A percentile compares a stretch with the other conserved stretches of the same genome.
Evolutionary conservation across 2,797 vertebrate genomes (phyloP).

Genomic region (Dipus sagitta): DNA sequence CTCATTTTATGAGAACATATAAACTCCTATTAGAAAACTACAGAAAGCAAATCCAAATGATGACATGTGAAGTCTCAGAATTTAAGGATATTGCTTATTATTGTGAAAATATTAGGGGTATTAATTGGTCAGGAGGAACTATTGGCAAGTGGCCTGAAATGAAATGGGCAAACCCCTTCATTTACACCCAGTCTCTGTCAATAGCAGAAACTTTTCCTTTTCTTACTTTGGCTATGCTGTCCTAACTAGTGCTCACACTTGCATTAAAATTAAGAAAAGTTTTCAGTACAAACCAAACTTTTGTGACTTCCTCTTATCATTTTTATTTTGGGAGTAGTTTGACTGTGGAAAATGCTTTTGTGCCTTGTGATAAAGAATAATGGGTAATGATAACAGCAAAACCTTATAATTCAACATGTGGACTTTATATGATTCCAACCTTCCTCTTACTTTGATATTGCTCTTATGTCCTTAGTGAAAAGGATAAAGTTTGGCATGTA

Average conservation of each 20-base stretch:
- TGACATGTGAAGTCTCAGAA: neutral
- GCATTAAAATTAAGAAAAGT: neutral
- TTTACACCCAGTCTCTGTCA: neutral
- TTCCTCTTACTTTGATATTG: conserved; percentile 29
- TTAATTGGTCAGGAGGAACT: neutral
- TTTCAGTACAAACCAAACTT: neutral
- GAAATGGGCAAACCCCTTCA: neutral
- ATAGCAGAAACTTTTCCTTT: neutral
- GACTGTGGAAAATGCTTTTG: neutral
- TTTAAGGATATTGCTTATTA: neutral
- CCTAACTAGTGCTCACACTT: neutral
- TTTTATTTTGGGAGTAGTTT: neutral
- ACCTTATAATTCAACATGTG: neutral
- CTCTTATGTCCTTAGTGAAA: neutral
- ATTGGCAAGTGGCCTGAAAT: neutral
- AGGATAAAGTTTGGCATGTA: neutral
- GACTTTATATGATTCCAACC: neutral
- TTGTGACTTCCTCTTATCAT: neutral
- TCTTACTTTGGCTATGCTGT: neutral
- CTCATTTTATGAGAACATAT: neutral
- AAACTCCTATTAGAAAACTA: neutral
- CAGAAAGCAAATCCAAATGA: neutral
- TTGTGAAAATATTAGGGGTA: neutral
- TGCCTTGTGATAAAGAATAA: neutral
- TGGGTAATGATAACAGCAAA: neutral